Evolutionary conservation across 2,113 vertebrate species (phyloP).

Genomic region (Dipodomys spectabilis): DNA sequence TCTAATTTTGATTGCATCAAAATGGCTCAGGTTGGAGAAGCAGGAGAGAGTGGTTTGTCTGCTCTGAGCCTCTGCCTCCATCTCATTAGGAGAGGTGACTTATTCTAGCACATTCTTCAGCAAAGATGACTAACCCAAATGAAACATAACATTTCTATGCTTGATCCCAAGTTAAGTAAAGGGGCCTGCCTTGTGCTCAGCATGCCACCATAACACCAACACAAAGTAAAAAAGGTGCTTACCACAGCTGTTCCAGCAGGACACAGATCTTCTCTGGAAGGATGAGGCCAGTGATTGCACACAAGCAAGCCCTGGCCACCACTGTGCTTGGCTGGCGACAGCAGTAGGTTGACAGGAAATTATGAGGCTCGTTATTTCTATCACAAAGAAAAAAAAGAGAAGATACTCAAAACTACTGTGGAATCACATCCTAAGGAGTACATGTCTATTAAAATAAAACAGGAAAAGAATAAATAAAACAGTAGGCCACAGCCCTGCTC

Average conservation of each 20-base stretch:
- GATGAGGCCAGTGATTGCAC: slow-evolving; percentile 92
- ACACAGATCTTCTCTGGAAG: slow-evolving; percentile 88
- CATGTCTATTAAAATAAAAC: neutral
- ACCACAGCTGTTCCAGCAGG: slow-evolving; percentile 92
- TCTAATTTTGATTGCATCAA: neutral
- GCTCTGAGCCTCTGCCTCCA: neutral
- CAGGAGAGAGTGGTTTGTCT: neutral
- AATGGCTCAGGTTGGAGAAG: neutral
- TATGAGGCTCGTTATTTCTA: slow-evolving; percentile 90
- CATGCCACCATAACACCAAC: accelerated
- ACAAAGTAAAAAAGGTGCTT: slow-evolving; percentile 63
- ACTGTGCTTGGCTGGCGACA: slow-evolving; percentile 89
- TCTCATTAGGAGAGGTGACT: neutral
- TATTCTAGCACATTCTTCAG: neutral
- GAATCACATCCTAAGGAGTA: neutral
- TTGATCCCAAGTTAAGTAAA: neutral
- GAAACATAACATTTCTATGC: neutral
- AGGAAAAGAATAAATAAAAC: neutral
- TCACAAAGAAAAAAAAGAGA: neutral
- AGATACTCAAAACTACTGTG: neutral
- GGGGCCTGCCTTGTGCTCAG: neutral
- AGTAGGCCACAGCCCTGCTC: neutral
- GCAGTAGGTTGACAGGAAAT: slow-evolving; percentile 91
- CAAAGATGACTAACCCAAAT: neutral
- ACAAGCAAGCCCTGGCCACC: slow-evolving; percentile 85